Conservation (phyloP, 92 coral and sea anemone species). For the Epizoanthus fatuus region DNA sequence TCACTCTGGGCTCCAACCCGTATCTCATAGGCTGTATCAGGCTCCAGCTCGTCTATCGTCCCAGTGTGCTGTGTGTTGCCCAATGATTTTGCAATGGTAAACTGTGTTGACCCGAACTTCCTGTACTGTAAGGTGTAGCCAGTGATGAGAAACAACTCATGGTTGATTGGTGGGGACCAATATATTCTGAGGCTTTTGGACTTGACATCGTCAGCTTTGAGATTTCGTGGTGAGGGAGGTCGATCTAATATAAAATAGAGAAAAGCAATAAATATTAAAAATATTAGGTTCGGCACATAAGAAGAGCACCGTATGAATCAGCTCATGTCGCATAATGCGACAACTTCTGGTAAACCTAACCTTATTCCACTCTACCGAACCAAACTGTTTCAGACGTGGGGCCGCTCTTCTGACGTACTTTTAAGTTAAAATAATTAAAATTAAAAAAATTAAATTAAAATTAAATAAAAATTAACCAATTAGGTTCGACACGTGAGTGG, state of each 20-base stretch:
- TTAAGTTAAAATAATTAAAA: too few species aligned
- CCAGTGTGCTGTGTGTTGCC: neutral
- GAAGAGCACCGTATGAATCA: too few species aligned
- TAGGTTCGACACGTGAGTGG: too few species aligned
- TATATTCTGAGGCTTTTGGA: conserved; percentile 2
- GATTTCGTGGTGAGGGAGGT: neutral
- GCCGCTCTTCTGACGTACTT: too few species aligned
- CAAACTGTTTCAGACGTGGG: too few species aligned
- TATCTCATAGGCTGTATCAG: conserved; percentile 4
- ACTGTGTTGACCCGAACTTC: neutral
- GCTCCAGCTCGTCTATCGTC: neutral
- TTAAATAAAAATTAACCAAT: too few species aligned
- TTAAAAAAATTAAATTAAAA: too few species aligned
- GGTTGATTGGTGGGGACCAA: neutral
- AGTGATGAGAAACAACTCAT: conserved; percentile 1
- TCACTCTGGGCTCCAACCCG: neutral
- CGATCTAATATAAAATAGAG: neutral
- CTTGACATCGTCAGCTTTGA: neutral
- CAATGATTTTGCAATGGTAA: neutral
- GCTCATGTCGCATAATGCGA: too few species aligned
- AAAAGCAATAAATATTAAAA: too few species aligned
- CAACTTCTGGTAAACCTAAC: too few species aligned
- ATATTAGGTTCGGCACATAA: too few species aligned
- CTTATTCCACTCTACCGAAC: too few species aligned
- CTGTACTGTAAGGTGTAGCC: conserved; percentile 1